Conservation (phyloP, 1,140 invertebrate species). For the Tyrophagus putrescentiae region DNA sequence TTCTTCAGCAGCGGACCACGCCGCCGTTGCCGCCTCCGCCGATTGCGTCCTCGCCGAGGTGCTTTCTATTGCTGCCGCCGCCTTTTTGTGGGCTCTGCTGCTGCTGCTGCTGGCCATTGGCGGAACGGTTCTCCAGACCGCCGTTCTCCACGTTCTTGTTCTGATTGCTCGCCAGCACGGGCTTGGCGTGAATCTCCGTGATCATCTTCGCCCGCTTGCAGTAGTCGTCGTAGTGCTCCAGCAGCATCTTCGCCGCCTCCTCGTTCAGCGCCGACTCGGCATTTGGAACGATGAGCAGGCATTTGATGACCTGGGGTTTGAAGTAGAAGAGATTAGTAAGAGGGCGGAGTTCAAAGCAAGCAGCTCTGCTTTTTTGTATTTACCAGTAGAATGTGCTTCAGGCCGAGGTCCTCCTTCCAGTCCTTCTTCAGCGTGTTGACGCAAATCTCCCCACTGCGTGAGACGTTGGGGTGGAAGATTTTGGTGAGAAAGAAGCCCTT, state of each 20-base stretch:
- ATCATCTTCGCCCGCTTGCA: conserved; percentile 76
- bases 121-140: conserved; percentile 17
- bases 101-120: conserved; percentile 16
- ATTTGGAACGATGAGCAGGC: conserved; percentile 81
- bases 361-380: conserved; percentile 22
- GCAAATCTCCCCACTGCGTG: conserved; percentile 85
- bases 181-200: conserved; percentile 78
- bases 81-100: no score
- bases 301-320: conserved; percentile 62
- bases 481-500: conserved; percentile 90
- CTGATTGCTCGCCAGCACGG: conserved; percentile 12
- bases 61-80: no score
- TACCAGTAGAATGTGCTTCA: conserved; percentile 84
- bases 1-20: no score
- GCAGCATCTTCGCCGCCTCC: conserved; percentile 37
- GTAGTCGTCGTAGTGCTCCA: conserved; percentile 78
- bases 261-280: conserved; percentile 84
- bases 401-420: conserved; percentile 88
- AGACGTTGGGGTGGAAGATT: conserved; percentile 95
- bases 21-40: conserved; percentile 41
- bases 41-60: conserved; percentile 35
- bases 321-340: conserved; percentile 15
- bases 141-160: conserved; percentile 32
- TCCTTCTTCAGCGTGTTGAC: conserved; percentile 93
- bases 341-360: conserved; percentile 18